These are phyloP conservation scores for Melanotaenia nigrans DNA, from an alignment of 2,797 vertebrate species.

Conservation along the genomic window DNA sequence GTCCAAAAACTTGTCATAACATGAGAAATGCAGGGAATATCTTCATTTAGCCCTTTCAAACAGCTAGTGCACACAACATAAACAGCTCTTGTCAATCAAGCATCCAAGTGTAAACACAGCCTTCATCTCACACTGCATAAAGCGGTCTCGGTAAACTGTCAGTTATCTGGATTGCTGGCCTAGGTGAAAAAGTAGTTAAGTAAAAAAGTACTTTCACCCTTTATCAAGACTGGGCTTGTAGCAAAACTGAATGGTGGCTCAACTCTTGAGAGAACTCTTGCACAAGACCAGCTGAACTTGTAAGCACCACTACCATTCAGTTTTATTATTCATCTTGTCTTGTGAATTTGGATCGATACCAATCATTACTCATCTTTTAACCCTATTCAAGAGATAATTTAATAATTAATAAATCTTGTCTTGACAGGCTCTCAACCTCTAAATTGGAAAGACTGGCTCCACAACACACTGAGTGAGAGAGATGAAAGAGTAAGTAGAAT, in stretches of 20 bases:
- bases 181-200: neutral
- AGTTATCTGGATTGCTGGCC: neutral
- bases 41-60: neutral
- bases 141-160: neutral
- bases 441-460: neutral
- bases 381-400: neutral
- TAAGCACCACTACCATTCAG: neutral
- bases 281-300: conserved; percentile 16
- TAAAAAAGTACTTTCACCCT: conserved; percentile 12
- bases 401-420: no score
- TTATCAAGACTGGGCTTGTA: conserved; percentile 57
- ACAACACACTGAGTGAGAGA: neutral
- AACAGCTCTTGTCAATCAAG: neutral
- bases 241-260: conserved; percentile 13
- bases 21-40: neutral
- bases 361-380: neutral
- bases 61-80: neutral
- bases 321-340: neutral
- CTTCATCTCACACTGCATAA: neutral
- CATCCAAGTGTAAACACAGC: conserved; percentile 3
- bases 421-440: neutral
- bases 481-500: neutral
- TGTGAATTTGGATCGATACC: neutral
- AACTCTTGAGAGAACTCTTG: conserved; percentile 21
- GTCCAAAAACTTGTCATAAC: neutral